Evolutionary conservation across 2,113 vertebrate genomes (phyloP).

Genomic region (Spea bombifrons): DNA sequence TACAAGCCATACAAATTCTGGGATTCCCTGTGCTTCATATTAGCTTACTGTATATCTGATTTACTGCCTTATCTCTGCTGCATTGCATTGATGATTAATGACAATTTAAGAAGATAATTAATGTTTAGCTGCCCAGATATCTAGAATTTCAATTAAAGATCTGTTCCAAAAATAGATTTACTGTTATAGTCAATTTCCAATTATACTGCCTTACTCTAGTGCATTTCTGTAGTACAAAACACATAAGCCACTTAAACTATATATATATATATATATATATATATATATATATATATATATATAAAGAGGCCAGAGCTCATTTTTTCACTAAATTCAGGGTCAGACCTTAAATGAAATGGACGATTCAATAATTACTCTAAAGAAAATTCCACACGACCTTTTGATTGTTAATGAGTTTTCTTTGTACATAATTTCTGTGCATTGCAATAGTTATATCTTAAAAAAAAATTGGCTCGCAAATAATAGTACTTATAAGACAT

Average conservation of each 20-base stretch:
- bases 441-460: no score
- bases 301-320: no score
- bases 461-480: no score
- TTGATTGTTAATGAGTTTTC: no score
- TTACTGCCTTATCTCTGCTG: slow-evolving; percentile 56
- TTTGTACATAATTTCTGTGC: no score
- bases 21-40: slow-evolving; percentile 53
- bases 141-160: slow-evolving; percentile 61
- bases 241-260: background rate
- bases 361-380: no score
- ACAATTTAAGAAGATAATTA: slow-evolving; percentile 66
- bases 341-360: no score
- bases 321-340: no score
- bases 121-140: slow-evolving; percentile 58
- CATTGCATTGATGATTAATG: slow-evolving; percentile 53
- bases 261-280: background rate
- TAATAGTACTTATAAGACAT: no score
- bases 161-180: slow-evolving; percentile 51
- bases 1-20: slow-evolving; percentile 44
- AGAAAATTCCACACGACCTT: no score
- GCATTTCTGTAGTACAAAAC: background rate
- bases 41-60: slow-evolving; percentile 52
- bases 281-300: no score
- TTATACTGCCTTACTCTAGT: background rate
- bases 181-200: slow-evolving; percentile 21